Conservation (phyloP, 2,113 vertebrate genomes). For the Mola mola region DNA sequence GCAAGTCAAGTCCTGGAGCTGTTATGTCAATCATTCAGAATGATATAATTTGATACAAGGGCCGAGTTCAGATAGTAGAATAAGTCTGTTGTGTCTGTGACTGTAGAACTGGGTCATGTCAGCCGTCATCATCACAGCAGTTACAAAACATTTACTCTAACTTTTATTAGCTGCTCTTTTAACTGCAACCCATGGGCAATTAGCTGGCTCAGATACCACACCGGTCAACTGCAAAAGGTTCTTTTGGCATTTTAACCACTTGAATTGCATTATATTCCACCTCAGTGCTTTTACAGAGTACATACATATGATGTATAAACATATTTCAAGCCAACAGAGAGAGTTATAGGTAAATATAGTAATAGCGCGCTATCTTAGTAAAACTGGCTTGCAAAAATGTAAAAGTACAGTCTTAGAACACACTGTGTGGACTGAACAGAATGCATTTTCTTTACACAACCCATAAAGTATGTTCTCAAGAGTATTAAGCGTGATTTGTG, state of each 20-base stretch:
- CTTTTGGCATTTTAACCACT: no score
- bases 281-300: background rate
- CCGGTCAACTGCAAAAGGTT: no score
- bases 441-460: no score
- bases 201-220: constrained; percentile 21
- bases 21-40: constrained; percentile 33
- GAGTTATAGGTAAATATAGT: constrained; percentile 45
- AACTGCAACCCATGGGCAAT: constrained; percentile 24
- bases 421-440: no score
- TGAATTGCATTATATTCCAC: no score
- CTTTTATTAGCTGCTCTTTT: constrained; percentile 31
- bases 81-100: constrained; percentile 62
- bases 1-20: constrained; percentile 30
- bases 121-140: constrained; percentile 49
- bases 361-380: no score
- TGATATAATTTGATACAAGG: constrained; percentile 69
- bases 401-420: no score
- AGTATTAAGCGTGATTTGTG: no score
- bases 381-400: no score
- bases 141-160: constrained; percentile 51
- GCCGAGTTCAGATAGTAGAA: constrained; percentile 59
- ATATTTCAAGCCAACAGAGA: constrained; percentile 34
- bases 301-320: constrained; percentile 36
- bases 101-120: constrained; percentile 62
- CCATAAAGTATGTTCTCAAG: no score